These are phyloP conservation scores for Leptopilina clavipes DNA, from an alignment of 1,140 invertebrate species.

Conservation along the genomic window DNA sequence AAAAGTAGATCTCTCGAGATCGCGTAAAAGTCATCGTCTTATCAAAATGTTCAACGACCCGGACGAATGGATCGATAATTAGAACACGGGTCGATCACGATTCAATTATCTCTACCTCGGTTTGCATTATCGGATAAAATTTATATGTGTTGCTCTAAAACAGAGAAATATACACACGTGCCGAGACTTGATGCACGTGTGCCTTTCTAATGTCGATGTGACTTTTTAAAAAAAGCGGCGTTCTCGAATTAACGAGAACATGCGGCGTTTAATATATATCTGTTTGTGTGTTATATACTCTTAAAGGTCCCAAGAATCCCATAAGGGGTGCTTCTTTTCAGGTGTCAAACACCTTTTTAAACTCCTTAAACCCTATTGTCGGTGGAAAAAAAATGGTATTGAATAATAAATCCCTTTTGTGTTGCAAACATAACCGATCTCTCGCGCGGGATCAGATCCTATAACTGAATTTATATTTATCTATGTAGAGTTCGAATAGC, in stretches of 20 bases:
- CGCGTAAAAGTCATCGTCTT: neutral
- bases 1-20: no score
- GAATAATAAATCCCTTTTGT: constrained; percentile 15
- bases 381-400: neutral
- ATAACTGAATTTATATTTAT: neutral
- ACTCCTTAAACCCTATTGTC: neutral
- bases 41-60: neutral
- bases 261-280: no score
- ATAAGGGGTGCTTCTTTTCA: constrained; percentile 36
- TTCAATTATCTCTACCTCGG: neutral
- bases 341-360: neutral
- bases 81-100: constrained; percentile 6
- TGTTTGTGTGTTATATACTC: neutral
- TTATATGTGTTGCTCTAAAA: neutral
- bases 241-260: constrained; percentile 4
- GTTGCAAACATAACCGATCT: neutral
- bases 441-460: neutral
- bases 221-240: neutral
- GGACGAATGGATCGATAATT: constrained; percentile 4
- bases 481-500: neutral
- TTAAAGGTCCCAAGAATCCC: constrained; percentile 42
- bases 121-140: constrained; percentile 3
- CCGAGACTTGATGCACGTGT: neutral
- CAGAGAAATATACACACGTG: constrained; percentile 5
- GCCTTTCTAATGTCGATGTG: constrained; percentile 41